These are phyloP conservation scores for Saxicola maurus DNA, from an alignment of 2,797 vertebrate species.

Conservation along the genomic window DNA sequence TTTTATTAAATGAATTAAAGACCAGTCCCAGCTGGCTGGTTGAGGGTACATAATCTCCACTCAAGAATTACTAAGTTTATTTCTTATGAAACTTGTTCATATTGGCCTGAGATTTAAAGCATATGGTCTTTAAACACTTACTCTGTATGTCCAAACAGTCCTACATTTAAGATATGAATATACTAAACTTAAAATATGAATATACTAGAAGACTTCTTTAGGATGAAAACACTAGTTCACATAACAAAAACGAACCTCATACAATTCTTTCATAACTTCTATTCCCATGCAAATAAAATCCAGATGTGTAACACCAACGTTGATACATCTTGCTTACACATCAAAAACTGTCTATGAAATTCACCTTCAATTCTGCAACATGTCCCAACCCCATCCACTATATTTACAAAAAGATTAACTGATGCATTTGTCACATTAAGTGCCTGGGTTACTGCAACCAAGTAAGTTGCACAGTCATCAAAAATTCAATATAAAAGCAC, in stretches of 20 bases:
- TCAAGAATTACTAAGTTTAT: background rate
- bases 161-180: background rate
- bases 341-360: background rate
- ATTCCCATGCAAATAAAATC: background rate
- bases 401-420: background rate
- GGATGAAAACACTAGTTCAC: background rate
- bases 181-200: background rate
- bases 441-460: background rate
- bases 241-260: background rate
- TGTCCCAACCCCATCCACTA: background rate
- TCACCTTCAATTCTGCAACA: background rate
- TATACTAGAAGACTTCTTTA: background rate
- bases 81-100: background rate
- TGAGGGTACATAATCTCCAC: background rate
- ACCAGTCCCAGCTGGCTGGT: background rate
- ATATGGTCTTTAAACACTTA: background rate
- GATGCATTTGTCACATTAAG: background rate
- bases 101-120: background rate
- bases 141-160: background rate
- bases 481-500: background rate
- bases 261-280: background rate
- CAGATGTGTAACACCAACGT: background rate
- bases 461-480: background rate
- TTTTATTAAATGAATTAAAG: background rate
- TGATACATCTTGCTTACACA: background rate